Evolutionary conservation across 2,113 vertebrate species (phyloP), one percentile per base, ranked within the genome.

Genomic region (Tupaia tana): DNA sequence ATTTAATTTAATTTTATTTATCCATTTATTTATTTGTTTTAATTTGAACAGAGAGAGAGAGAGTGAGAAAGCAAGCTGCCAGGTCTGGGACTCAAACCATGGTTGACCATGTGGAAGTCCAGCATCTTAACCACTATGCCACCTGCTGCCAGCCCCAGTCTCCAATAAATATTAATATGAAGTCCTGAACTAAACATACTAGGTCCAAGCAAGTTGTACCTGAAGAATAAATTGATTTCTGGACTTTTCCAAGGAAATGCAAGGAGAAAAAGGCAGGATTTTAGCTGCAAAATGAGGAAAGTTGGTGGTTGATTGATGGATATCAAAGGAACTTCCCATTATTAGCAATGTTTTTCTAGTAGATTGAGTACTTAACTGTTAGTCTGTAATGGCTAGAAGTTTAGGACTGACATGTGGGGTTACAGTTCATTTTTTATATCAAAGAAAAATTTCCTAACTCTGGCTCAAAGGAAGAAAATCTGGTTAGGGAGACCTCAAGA

Each of bases 381-480:
- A 89, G 19, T 66, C 67, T n/a, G 27, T 29, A 78, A 52, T 61
- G 77, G 29, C 16, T 66, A 78, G 64, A 84, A 27, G 64, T 95
- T 92, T n/a, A 54, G 27, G 22, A 9, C 20, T 29, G 52, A 59
- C 8, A 5, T 59, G 3, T 86, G 22, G 54, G 31, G 3, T 64
- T 89, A 24, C 16, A 86, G 31, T 56, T 92, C 14, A 73, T 71
- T 6, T 66, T 96, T 84, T 7, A 75, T 20, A 2, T 71, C 10
- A 10, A 91, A 66, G 52, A 52, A 95, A 90, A 83, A 64, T 71
- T 67, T 86, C 84, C 8, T 14, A 86, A 58, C 90, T 92, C 34
- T 86, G 29, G 20, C 18, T 92, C 66, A 95, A 74, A 29, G 61
- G 29, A 54, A 59, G 12, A 3, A 90, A 74, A 61, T 52, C 22